phyloP scores from a whole-genome alignment of 2,113 vertebrate species.

The Asarcornis scutulata region DNA sequence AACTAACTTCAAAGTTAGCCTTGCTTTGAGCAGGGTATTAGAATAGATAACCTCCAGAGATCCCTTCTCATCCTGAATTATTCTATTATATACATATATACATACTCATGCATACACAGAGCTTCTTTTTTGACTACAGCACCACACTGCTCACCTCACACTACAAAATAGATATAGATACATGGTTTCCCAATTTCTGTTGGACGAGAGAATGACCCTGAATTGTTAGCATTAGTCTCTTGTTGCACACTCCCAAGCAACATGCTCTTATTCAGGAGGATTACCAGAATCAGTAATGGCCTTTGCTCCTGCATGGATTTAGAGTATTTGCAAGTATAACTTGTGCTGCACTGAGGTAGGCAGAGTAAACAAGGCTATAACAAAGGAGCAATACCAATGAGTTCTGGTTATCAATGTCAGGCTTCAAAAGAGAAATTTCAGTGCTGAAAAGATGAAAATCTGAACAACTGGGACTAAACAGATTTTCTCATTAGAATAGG shows the following conservation, averaged over 20 bases:
- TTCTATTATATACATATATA: not conserved
- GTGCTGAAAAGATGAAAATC: not conserved
- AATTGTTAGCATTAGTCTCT: not conserved
- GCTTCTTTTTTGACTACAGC: not conserved
- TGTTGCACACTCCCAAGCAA: not conserved
- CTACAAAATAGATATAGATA: not conserved
- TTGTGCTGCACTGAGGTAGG: not conserved
- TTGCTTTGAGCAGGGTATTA: not conserved
- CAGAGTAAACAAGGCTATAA: not conserved
- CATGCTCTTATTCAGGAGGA: not conserved
- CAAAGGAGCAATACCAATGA: constrained; percentile 33
- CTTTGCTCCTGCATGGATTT: constrained; percentile 34
- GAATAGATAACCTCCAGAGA: not conserved
- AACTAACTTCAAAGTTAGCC: not conserved
- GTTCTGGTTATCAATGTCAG: constrained; percentile 29
- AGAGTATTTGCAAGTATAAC: constrained; percentile 17
- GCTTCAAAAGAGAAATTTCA: constrained; percentile 11
- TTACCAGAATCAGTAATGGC: constrained; percentile 15
- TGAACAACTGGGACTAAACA: not conserved
- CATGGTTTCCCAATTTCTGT: not conserved
- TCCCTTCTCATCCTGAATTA: not conserved
- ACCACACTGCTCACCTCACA: not conserved
- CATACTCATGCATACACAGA: not conserved
- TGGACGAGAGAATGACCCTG: not conserved
- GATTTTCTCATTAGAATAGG: not conserved